These are phyloP conservation scores for Cataglyphis livida DNA, from an alignment of 2,888 invertebrate species.

Conservation along the genomic window DNA sequence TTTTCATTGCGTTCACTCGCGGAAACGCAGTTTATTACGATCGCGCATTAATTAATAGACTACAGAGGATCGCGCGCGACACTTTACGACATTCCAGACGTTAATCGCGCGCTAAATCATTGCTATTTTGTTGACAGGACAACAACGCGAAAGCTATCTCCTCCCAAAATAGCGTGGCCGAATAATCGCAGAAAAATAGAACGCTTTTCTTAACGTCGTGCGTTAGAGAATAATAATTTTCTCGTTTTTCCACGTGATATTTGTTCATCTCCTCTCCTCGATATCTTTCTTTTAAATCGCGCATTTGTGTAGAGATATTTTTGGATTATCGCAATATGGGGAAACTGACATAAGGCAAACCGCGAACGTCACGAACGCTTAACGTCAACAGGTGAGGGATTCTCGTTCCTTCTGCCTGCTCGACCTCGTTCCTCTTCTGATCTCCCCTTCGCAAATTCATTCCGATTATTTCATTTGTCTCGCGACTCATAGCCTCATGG, in stretches of 20 bases:
- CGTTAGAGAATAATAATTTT: not conserved
- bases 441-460: constrained; percentile 25
- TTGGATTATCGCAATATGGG: constrained; percentile 62
- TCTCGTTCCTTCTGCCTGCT: constrained; percentile 55
- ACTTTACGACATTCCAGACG: not conserved
- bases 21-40: too few species aligned
- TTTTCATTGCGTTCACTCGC: not conserved
- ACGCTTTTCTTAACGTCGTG: not conserved
- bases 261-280: not conserved
- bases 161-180: not conserved
- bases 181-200: not conserved
- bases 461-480: constrained; percentile 51
- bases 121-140: not conserved
- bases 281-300: not conserved
- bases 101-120: not conserved
- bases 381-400: constrained; percentile 69
- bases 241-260: not conserved
- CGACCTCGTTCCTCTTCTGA: constrained; percentile 59
- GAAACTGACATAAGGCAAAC: constrained; percentile 38
- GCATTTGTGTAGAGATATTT: constrained; percentile 46
- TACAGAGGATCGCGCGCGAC: not conserved
- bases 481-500: not conserved
- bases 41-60: not conserved
- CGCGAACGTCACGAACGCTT: constrained; percentile 62
- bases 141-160: not conserved